Evolutionary conservation across 2,888 invertebrate genomes (phyloP), one percentile per base, ranked within the genome.

Genomic region (Apotomis turbidana): DNA sequence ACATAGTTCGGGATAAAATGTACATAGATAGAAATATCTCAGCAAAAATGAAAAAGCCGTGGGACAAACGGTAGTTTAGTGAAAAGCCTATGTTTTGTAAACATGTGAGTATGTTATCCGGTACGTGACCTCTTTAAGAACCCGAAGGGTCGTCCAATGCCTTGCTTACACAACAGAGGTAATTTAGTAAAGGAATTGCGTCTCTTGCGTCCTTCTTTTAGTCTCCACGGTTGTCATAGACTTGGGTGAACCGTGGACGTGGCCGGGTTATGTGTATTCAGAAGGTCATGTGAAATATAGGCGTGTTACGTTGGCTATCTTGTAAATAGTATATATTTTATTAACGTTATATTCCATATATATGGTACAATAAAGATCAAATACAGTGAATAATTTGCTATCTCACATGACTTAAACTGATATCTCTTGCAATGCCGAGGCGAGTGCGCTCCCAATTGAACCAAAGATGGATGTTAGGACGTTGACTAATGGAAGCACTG

Each of bases 41-140:
- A 1, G 10, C 9, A 10, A 27, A 27, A 36, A 27, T 9, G 10
- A 36, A 4, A 15, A 55, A 55, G 27, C 57, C 12, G 3, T 27
- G 3, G 15, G 4, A 12, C 6, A 59, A 60, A 44, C 46, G 44
- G 41, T 27, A 46, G 46, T 60, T 41, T 36, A 36, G 13, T 55
- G 15, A 9, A 49, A 49, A 10, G 49, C 49, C 49, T 12, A 49
- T 49, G 41, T 15, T 46, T 27, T 44, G 60, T 60, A 46, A 46
- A 60, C 46, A 55, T 36, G 13, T 13, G 46, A 41, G 46, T 60
- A 60, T 15, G 46, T 60, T 10, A 15, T 46, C 46, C 60, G 44
- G 60, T 27, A 46, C 62, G 51, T 62, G 51, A 51, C 9, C 38
- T 27, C 38, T 36, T 62, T 62, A 51, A 52, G 36, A 52, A 62